Percentiles rank a stretch among this genome's conserved stretches.
Conservation (phyloP, 2,797 vertebrate genomes). For the Trematomus bernacchii region DNA sequence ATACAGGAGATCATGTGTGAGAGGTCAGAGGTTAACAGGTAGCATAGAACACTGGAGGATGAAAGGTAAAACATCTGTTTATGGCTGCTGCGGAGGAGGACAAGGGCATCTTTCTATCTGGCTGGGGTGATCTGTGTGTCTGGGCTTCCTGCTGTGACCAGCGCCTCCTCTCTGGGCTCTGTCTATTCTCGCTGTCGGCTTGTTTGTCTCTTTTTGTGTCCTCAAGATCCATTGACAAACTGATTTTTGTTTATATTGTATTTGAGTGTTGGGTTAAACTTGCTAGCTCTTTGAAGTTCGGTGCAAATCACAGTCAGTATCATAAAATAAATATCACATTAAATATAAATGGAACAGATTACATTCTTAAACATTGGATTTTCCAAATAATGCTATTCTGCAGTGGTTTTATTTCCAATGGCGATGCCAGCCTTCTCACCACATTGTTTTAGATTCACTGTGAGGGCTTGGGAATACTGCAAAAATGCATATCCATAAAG, state of each 20-base stretch:
- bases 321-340: neutral
- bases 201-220: slow-evolving; percentile 21
- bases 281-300: neutral
- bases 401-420: neutral
- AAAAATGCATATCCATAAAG: neutral
- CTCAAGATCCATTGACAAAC: neutral
- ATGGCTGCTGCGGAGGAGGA: slow-evolving; percentile 46
- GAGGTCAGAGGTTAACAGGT: slow-evolving; percentile 74
- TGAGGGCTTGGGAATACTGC: neutral
- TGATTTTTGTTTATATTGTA: neutral
- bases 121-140: slow-evolving; percentile 39
- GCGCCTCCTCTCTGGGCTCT: slow-evolving; percentile 42
- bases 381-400: neutral
- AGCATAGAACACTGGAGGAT: slow-evolving; percentile 54
- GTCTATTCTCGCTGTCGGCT: slow-evolving; percentile 51
- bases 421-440: neutral
- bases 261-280: slow-evolving; percentile 6
- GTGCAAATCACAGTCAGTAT: neutral
- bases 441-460: neutral
- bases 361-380: too few species aligned
- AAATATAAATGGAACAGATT: too few species aligned
- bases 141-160: slow-evolving; percentile 63
- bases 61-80: slow-evolving; percentile 71
- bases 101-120: slow-evolving; percentile 55
- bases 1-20: slow-evolving; percentile 43